These are phyloP conservation scores for Xanthia togata DNA, from an alignment of 2,888 invertebrate genomes.

Conservation along the genomic window DNA sequence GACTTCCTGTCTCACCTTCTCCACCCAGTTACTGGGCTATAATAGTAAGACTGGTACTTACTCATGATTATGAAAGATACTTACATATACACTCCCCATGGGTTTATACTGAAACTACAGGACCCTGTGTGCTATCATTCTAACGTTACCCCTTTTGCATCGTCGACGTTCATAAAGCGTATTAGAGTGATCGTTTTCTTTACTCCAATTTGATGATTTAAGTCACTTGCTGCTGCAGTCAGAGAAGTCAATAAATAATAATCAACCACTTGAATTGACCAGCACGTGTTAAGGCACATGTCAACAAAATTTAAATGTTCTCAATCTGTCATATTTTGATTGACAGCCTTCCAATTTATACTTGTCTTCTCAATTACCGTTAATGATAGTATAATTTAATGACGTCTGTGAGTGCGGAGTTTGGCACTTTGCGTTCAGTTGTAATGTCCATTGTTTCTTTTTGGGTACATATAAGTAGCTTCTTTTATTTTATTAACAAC, in stretches of 20 bases:
- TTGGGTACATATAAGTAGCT: not conserved
- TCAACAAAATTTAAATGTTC: slow-evolving; percentile 12
- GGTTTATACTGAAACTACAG: no score
- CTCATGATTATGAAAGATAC: no score
- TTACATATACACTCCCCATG: no score
- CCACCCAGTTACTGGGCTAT: no score
- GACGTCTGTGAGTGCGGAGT: not conserved
- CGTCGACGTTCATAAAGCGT: not conserved
- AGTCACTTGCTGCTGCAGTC: not conserved
- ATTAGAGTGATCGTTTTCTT: not conserved
- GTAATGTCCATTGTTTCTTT: not conserved
- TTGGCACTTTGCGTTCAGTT: not conserved
- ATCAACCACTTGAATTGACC: slow-evolving; percentile 20
- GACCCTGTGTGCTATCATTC: no score
- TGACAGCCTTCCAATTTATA: not conserved
- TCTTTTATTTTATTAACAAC: not conserved
- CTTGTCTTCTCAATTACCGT: not conserved
- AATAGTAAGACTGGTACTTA: no score
- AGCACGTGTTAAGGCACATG: not conserved
- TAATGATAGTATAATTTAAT: not conserved
- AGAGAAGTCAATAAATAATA: not conserved
- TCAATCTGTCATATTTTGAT: slow-evolving; percentile 10
- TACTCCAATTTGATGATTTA: not conserved
- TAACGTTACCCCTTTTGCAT: not conserved
- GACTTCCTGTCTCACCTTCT: no score